phyloP scores from a whole-genome alignment of 1,140 invertebrate species.

The Lordiphosa collinella region DNA sequence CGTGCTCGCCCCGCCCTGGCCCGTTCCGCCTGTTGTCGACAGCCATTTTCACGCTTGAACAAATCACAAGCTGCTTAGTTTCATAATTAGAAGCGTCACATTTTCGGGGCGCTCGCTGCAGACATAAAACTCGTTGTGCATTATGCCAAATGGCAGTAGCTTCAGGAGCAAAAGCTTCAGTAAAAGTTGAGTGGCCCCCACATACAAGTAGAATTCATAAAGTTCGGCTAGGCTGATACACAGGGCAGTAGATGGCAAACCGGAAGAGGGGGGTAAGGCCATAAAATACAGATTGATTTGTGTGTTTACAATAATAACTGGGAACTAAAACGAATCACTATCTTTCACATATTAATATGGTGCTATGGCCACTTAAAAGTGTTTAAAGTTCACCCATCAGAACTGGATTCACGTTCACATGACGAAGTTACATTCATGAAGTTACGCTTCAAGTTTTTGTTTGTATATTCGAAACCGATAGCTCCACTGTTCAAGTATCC shows the following conservation, averaged over 20 bases:
- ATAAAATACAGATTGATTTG: too few species aligned
- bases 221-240: constrained; percentile 19
- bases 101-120: constrained; percentile 54
- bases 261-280: not conserved
- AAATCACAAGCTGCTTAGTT: constrained; percentile 78
- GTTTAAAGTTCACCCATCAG: too few species aligned
- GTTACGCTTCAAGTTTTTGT: too few species aligned
- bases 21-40: constrained; percentile 62
- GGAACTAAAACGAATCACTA: too few species aligned
- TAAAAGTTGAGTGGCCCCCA: constrained; percentile 22
- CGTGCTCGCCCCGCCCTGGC: constrained; percentile 30
- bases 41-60: constrained; percentile 76
- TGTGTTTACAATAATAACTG: too few species aligned
- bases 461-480: too few species aligned
- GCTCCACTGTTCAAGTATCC: too few species aligned
- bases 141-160: constrained; percentile 55
- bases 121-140: constrained; percentile 63
- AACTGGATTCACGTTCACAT: too few species aligned
- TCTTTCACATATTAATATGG: too few species aligned
- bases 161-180: constrained; percentile 15
- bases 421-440: too few species aligned
- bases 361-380: too few species aligned
- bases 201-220: constrained; percentile 25
- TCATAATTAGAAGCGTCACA: constrained; percentile 78
- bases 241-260: constrained; percentile 1